These are phyloP conservation scores for Pimephales promelas DNA, from an alignment of 2,113 vertebrate species.

Conservation along the genomic window DNA sequence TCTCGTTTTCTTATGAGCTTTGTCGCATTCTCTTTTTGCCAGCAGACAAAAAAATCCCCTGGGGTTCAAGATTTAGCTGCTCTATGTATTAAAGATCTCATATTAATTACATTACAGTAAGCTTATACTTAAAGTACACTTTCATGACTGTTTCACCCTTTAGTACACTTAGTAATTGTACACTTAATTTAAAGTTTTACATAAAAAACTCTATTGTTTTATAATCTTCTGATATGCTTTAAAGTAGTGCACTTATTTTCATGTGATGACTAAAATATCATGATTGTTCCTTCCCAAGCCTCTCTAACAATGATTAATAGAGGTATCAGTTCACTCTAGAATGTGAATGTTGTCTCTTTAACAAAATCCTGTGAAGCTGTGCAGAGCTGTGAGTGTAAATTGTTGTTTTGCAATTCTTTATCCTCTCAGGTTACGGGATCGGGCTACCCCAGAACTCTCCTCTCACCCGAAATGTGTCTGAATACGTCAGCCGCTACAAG, in stretches of 20 bases:
- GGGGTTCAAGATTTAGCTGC: no score
- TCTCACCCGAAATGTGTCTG: conserved; percentile 90
- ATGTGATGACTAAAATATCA: background rate
- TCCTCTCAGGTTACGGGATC: conserved; percentile 88
- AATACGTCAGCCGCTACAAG: conserved; percentile 93
- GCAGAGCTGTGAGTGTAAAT: background rate
- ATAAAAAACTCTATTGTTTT: background rate
- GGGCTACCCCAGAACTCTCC: conserved; percentile 91
- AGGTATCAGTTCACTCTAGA: background rate
- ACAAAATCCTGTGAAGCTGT: background rate
- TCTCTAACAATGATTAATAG: conserved; percentile 29
- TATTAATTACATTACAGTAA: background rate
- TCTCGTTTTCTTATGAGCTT: no score
- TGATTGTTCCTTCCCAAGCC: background rate
- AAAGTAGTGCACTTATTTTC: background rate
- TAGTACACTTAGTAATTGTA: background rate
- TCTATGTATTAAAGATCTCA: no score
- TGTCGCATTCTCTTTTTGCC: no score
- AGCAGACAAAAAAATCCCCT: no score
- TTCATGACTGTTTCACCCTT: background rate
- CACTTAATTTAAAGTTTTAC: background rate
- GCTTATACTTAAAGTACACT: background rate
- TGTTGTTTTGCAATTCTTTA: conserved; percentile 25
- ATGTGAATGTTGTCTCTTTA: background rate
- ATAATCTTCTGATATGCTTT: background rate